Percentiles rank a stretch among this genome's conserved stretches.
Evolutionary conservation across 2,888 invertebrate species (phyloP).

Genomic region (Perdita meconis): DNA sequence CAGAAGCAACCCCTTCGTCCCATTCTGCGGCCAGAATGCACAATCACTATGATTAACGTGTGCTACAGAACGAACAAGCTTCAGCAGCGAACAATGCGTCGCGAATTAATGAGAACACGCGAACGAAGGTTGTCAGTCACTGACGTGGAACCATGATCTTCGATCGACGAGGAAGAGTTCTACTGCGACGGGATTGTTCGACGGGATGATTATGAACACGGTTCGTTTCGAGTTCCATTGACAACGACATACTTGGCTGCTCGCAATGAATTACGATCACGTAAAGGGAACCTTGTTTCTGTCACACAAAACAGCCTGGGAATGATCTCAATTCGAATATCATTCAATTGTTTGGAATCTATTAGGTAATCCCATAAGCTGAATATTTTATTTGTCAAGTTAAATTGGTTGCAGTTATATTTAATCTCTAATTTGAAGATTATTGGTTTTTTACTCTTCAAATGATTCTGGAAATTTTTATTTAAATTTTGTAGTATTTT

Average conservation of each 20-base stretch:
- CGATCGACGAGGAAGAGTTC: constrained; percentile 35
- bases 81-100: constrained; percentile 52
- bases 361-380: too few relatives aligned
- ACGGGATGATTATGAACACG: constrained; percentile 16
- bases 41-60: constrained; percentile 51
- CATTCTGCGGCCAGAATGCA: constrained; percentile 5
- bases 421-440: too few relatives aligned
- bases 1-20: neutral
- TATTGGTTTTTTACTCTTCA: too few relatives aligned
- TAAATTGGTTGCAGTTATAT: too few relatives aligned
- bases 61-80: constrained; percentile 34
- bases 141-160: constrained; percentile 53
- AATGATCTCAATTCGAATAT: too few relatives aligned
- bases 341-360: too few relatives aligned
- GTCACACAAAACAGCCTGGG: neutral
- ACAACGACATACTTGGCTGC: constrained; percentile 25
- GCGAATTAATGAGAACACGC: constrained; percentile 59
- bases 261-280: constrained; percentile 22
- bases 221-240: constrained; percentile 28
- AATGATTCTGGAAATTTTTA: too few relatives aligned
- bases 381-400: too few relatives aligned
- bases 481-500: too few relatives aligned
- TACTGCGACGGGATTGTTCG: constrained; percentile 38
- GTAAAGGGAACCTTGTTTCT: constrained; percentile 3
- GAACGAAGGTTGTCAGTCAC: constrained; percentile 52